Evolutionary conservation across 2,113 vertebrate genomes (phyloP).

Genomic region (Echinops telfairi): DNA sequence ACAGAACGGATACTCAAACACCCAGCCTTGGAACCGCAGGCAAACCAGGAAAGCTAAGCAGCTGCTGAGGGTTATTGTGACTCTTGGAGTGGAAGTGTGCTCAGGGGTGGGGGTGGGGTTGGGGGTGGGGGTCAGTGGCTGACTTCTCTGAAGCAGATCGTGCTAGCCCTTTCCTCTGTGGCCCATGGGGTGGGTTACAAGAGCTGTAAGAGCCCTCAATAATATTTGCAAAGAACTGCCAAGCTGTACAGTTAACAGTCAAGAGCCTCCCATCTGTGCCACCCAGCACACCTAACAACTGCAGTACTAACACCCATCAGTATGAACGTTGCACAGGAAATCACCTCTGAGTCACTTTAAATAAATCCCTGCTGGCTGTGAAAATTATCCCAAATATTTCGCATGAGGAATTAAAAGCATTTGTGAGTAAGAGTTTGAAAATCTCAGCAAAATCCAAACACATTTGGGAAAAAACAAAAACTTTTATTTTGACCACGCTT

Average conservation of each 20-base stretch:
- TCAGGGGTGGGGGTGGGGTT: too few relatives aligned
- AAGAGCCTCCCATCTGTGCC: background rate
- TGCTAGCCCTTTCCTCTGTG: background rate
- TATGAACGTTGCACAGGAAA: constrained; percentile 39
- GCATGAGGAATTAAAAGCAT: background rate
- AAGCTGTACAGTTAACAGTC: background rate
- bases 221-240: background rate
- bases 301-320: background rate
- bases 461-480: constrained; percentile 34
- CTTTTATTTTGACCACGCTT: background rate
- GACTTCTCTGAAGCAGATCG: background rate
- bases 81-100: too few relatives aligned
- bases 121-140: background rate
- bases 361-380: constrained; percentile 9
- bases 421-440: background rate
- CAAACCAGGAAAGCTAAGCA: too few relatives aligned
- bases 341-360: constrained; percentile 29
- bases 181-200: background rate
- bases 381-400: constrained; percentile 31
- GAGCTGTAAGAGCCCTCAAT: too few relatives aligned
- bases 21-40: too few relatives aligned
- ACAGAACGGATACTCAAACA: too few relatives aligned
- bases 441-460: background rate
- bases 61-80: too few relatives aligned
- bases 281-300: background rate